Evolutionary conservation across 2,888 invertebrate genomes (phyloP), one percentile per base, ranked within the genome.

Genomic region (Agrotis exclamationis): DNA sequence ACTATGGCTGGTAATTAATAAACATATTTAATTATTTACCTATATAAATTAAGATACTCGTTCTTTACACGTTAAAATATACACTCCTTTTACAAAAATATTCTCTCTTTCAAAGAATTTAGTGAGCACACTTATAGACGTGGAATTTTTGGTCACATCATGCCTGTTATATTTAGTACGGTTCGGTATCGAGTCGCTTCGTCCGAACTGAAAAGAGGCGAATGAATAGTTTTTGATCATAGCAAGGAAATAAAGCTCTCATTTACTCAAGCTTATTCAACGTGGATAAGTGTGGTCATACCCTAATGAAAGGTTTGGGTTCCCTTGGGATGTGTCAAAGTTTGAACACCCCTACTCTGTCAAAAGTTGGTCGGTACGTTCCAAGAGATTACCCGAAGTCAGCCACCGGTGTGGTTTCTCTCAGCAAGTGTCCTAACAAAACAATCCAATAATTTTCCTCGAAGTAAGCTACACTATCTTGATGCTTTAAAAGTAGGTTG

Each of bases 1-100:
- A 98, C 87, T 93, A 95, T 33, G 98, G 98, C 58, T 98, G 98
- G 98, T 97, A 85, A 87, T 33, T 33, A 4, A 28, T 28, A 28
- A 28, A 28, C 7, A 33, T 33, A 7, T 6, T 7, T 33, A 28
- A 0, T 5, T 33, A 33, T 0, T 7, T 33, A 33, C 7, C 1
- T 33, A 33, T 7, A 7, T 33, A 33, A 33, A 33, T 33, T 33
- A 33, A 33, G 7, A 7, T 33, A 33, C 33, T 33, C 33, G 33
- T 33, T 11, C 39, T 11, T 39, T 39, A 39, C 39, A 39, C 9
- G 39, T 39, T 39, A 2, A 39, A 11, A 58, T 39, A 47, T n/a
- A 9, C 13, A 20, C 20, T 7, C 28, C 14, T n/a, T 48, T 39
- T 18, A 58, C 9, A 65, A 47, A 47, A 18, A 14, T 39, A 18